Evolutionary conservation across 2,797 vertebrate species (phyloP).

Genomic region (Linurgus olivaceus): DNA sequence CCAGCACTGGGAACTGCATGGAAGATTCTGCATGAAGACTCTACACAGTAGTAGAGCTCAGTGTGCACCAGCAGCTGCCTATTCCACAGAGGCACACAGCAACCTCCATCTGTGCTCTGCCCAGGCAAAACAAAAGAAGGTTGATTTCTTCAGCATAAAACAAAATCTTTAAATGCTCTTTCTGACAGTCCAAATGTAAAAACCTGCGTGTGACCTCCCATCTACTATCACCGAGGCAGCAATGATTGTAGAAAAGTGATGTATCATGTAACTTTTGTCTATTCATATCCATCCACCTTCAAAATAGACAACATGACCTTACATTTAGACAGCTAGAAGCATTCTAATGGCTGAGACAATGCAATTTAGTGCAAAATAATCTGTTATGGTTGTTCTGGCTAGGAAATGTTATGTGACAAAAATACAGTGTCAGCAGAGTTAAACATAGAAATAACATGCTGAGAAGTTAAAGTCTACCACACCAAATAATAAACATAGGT

Average conservation of each 20-base stretch:
- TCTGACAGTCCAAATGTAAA: background rate
- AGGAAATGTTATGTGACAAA: background rate
- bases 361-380: background rate
- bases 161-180: background rate
- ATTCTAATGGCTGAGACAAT: background rate
- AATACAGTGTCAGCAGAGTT: background rate
- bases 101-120: background rate
- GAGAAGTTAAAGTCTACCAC: background rate
- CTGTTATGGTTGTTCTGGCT: background rate
- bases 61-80: background rate
- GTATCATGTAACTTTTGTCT: background rate
- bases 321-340: background rate
- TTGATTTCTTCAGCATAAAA: background rate
- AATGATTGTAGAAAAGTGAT: background rate
- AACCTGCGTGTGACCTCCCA: background rate
- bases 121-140: background rate
- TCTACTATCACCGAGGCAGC: background rate
- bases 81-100: background rate
- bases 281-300: background rate
- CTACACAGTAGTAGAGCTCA: accelerated
- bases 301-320: background rate
- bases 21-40: background rate
- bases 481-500: background rate
- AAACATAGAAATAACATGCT: background rate
- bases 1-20: background rate